Evolutionary conservation across 2,113 vertebrate species (phyloP).

Genomic region (Leuciscus idus): DNA sequence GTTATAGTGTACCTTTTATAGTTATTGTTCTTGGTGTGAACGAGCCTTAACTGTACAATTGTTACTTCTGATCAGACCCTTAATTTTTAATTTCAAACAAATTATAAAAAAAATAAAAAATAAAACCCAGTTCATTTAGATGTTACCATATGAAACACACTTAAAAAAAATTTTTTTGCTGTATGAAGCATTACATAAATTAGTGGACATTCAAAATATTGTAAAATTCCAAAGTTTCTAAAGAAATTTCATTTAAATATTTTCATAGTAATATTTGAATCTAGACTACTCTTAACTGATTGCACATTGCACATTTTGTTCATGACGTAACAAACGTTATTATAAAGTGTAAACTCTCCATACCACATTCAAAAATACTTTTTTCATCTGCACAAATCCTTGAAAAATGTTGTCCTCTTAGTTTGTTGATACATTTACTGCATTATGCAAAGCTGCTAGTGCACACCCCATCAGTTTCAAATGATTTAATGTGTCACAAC

Average conservation of each 20-base stretch:
- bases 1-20: no score
- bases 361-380: background rate
- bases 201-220: no score
- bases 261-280: background rate
- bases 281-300: background rate
- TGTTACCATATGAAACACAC: background rate
- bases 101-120: background rate
- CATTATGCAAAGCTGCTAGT: background rate
- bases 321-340: background rate
- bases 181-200: no score
- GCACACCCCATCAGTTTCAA: conserved; percentile 14
- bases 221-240: no score
- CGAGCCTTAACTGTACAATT: background rate
- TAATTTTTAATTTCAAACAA: background rate
- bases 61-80: background rate
- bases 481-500: conserved; percentile 1
- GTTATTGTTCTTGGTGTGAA: background rate
- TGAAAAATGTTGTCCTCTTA: background rate
- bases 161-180: no score
- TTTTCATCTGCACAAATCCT: background rate
- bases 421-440: conserved; percentile 1
- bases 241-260: background rate
- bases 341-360: background rate
- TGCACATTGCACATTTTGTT: background rate
- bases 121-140: background rate